Conservation (phyloP, 2,113 vertebrate genomes). For the human region GRCh38 chr16:78696001-78696500, state of each 20-base stretch:
- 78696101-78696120: neutral
- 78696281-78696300: neutral
- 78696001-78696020: too few relatives aligned
- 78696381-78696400: neutral
- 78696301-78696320: neutral
- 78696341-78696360: neutral
- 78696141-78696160: accelerated
- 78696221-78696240: neutral
- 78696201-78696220: neutral
- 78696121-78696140: too few relatives aligned
- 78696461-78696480: neutral
- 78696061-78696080: neutral
- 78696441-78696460: neutral
- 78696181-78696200: neutral
- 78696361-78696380: neutral
- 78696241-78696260: too few relatives aligned
- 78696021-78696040: neutral
- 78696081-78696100: neutral
- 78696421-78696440: too few relatives aligned
- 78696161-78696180: accelerated
- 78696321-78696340: neutral
- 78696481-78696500: neutral
- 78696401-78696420: neutral
- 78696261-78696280: neutral
- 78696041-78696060: neutral